These are phyloP conservation scores for Raja brachyura DNA, from an alignment of 2,113 vertebrate species.

Conservation along the genomic window DNA sequence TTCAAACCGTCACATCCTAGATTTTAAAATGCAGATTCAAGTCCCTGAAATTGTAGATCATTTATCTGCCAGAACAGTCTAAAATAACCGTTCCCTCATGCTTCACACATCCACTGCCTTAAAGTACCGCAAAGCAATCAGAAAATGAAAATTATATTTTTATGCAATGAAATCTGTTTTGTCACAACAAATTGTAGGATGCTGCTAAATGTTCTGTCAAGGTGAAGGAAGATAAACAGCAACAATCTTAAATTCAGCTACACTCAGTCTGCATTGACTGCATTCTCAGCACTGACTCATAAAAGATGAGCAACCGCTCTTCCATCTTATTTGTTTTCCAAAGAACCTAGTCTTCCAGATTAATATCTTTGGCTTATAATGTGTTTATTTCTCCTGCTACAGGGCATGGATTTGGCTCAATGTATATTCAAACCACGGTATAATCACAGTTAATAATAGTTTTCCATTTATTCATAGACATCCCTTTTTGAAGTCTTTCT, in stretches of 20 bases:
- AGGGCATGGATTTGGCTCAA: no score
- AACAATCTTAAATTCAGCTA: background rate
- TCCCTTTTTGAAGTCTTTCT: no score
- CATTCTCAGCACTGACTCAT: background rate
- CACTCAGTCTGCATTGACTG: background rate
- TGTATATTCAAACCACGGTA: no score
- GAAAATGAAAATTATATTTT: slow-evolving; percentile 29
- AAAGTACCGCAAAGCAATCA: background rate
- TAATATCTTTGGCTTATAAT: no score
- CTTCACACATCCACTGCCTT: background rate
- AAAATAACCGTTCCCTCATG: background rate
- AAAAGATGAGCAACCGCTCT: background rate
- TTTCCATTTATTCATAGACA: no score
- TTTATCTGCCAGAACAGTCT: background rate
- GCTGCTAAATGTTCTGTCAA: slow-evolving; percentile 12
- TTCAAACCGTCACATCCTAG: background rate
- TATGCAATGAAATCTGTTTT: background rate
- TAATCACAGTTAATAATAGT: no score
- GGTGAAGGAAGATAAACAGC: background rate
- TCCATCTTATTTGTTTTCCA: no score
- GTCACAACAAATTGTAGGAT: background rate
- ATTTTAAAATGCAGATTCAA: background rate
- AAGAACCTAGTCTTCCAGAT: no score
- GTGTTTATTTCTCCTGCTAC: no score
- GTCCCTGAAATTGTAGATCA: slow-evolving; percentile 3